These are phyloP conservation scores for Archilochus colubris DNA, from an alignment of 2,113 vertebrate genomes.

Conservation along the genomic window DNA sequence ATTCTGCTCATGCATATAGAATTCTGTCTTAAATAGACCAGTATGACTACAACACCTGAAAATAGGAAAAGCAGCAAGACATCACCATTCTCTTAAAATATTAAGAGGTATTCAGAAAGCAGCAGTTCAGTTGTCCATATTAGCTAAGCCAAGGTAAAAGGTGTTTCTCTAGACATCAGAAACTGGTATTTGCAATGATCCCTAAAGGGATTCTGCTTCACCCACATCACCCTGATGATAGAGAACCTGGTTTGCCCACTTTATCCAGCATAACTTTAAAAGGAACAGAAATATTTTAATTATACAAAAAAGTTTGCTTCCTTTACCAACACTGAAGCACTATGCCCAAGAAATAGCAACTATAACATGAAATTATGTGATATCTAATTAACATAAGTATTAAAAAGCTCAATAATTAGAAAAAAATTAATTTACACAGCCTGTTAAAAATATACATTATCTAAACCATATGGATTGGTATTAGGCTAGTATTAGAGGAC, in stretches of 20 bases:
- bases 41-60: not conserved
- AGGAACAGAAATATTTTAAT: not conserved
- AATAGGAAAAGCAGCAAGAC: not conserved
- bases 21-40: not conserved
- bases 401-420: not conserved
- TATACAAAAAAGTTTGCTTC: not conserved
- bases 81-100: not conserved
- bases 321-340: not conserved
- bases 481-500: not conserved
- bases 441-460: not conserved
- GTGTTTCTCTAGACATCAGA: not conserved
- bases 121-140: not conserved
- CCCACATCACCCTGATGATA: not conserved
- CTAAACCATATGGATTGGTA: not conserved
- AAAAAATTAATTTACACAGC: not conserved
- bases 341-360: not conserved
- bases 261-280: not conserved
- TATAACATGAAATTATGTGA: not conserved
- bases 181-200: not conserved
- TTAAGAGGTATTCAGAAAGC: not conserved
- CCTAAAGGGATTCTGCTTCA: not conserved
- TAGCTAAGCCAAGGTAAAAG: not conserved
- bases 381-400: not conserved
- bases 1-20: not conserved
- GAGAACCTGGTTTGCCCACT: not conserved